Evolutionary conservation across 1,140 invertebrate genomes (phyloP), one percentile per base, ranked within the genome.

Genomic region (Diabrotica virgifera): DNA sequence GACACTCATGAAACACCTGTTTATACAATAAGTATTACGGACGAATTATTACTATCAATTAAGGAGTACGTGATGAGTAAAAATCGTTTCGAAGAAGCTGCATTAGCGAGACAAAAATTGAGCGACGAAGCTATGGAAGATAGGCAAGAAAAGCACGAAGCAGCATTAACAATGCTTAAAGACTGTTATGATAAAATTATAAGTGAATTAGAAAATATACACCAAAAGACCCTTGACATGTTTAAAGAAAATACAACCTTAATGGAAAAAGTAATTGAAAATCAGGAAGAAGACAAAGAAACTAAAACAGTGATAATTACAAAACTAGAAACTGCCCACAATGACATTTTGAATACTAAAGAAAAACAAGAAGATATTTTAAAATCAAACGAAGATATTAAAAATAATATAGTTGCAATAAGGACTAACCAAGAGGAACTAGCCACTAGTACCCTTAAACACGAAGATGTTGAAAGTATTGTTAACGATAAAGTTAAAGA

Each of bases 51-150:
- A 24, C 14, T 13, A 5, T 24, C 38, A 6, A 36, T 60, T n/a
- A 60, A 8, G 7, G 58, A 60, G 12, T 60, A 60, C 40, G 13
- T 60, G 4, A 60, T 60, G 58, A 12, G 36, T 6, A 60, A 60
- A 60, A 60, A 60, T 50, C n/a, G 36, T 6, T 60, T 60, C 0
- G 58, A 60, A 12, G 40, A 60, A 24, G 58, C 58, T 10, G 13
- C 12, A 52, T 13, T 60, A 10, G 58, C 38, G 1, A 35, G 58
- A 10, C 12, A 46, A 13, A 60, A 12, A 24, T 60, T 46, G 5
- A 50, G 36, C 10, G 37, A 60, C 8, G 9, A 36, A 50, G n/a
- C 46, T 11, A 50, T 6, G 10, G 36, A 24, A 12, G 58, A 60
- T 36, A 38, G 46, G 12, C 12, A 60, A 14, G 9, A 46, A 12